phyloP scores from a whole-genome alignment of 2,113 vertebrate species.

The Chlamydotis undulata region DNA sequence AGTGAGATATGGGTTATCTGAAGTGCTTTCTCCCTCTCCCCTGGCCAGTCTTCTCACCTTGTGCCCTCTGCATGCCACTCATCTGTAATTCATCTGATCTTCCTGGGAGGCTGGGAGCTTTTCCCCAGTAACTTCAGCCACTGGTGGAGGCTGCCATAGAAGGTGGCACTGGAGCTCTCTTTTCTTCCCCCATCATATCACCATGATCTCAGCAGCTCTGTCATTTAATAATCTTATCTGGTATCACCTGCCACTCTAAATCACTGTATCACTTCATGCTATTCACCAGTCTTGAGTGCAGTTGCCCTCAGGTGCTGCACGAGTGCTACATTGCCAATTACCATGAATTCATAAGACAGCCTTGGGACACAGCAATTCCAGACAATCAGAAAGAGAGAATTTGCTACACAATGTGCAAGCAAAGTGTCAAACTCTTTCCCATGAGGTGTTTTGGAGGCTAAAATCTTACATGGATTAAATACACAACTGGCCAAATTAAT shows the following conservation, averaged over 20 bases:
- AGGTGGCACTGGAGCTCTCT: not conserved
- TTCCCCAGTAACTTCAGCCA: not conserved
- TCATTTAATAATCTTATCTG: not conserved
- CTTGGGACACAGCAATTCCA: not conserved
- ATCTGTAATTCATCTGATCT: not conserved
- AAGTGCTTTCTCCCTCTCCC: not conserved
- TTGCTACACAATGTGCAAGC: not conserved
- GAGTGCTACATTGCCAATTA: not conserved
- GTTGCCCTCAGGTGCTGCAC: not conserved
- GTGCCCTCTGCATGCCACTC: accelerated
- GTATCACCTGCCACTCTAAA: not conserved
- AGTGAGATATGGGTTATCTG: not conserved
- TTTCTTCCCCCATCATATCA: not conserved
- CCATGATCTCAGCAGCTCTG: not conserved
- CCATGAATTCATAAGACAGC: not conserved
- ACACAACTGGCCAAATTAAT: not conserved
- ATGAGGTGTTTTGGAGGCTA: not conserved
- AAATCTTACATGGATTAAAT: not conserved
- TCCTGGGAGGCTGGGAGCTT: not conserved
- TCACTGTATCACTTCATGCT: not conserved
- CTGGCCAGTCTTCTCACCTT: not conserved
- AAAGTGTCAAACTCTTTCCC: not conserved
- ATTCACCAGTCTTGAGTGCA: not conserved
- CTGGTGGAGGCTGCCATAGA: not conserved
- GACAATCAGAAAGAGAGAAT: not conserved